A percentile compares a stretch with the other conserved stretches of the same genome.
These are phyloP conservation scores for Ennomos fuscantarius DNA, from an alignment of 2,888 invertebrate genomes.

Conservation along the genomic window DNA sequence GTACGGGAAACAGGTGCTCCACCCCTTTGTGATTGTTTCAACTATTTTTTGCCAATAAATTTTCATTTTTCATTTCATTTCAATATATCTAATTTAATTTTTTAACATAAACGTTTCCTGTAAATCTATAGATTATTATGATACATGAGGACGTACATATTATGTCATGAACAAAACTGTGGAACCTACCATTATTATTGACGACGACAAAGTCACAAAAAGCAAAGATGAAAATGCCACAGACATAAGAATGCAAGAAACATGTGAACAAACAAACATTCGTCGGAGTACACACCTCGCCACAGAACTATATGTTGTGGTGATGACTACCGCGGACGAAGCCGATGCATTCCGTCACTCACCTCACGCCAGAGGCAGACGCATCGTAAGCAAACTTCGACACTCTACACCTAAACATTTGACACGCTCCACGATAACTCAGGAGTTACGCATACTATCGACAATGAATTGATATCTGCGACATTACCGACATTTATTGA, in stretches of 20 bases:
- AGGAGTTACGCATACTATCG: slow-evolving; percentile 34
- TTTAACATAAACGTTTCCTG: too few species aligned
- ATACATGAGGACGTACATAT: not conserved
- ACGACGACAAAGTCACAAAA: slow-evolving; percentile 18
- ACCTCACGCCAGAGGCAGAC: slow-evolving; percentile 15
- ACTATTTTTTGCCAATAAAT: too few species aligned
- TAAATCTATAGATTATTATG: not conserved
- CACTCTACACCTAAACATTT: slow-evolving; percentile 41
- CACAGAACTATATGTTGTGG: slow-evolving; percentile 49
- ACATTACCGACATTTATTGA: slow-evolving; percentile 16
- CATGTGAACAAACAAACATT: slow-evolving; percentile 54
- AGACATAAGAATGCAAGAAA: slow-evolving; percentile 44
- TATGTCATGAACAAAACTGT: not conserved
- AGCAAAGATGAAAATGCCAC: slow-evolving; percentile 27
- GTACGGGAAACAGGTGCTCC: too few species aligned
- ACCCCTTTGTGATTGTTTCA: too few species aligned
- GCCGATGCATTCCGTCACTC: slow-evolving; percentile 50
- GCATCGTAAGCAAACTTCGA: slow-evolving; percentile 38
- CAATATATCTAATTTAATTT: too few species aligned
- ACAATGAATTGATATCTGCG: slow-evolving; percentile 13
- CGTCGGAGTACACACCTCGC: slow-evolving; percentile 34
- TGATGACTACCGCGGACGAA: slow-evolving; percentile 46
- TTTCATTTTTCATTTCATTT: too few species aligned
- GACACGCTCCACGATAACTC: slow-evolving; percentile 35
- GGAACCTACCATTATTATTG: not conserved